Base-by-base conservation (phyloP, 1,140 invertebrate genomes). In the Drosophila triauraria region DNA sequence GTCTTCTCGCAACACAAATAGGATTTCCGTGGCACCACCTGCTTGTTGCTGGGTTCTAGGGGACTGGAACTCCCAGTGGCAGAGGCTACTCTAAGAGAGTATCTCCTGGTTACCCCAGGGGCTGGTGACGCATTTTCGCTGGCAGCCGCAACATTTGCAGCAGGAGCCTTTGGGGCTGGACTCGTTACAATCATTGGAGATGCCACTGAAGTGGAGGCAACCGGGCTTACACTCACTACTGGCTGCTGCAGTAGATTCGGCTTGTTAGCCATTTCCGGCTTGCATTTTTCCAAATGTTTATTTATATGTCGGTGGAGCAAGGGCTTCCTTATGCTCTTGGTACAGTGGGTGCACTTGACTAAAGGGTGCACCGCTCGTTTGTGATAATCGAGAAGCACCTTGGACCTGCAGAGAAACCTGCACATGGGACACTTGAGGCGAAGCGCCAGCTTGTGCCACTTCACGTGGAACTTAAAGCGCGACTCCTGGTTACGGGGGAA, bases 381-480 rank as follows among this genome's bases (percentile, higher is more conserved):
- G 60, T 92, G 86, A 58, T 91, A 79, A 15, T 78, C 86, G 0
- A 92, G 75, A 10, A 64, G 71, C 2, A 63, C 79, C n/a, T 84
- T 84, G 2, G 91, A 88, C 17, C 51, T 78, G 54, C 86, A 92
- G 10, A 82, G 72, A 56, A 92, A 92, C 4, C 86, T 84, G 43
- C 91, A 92, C 15, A 80, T 76, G 6, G 91, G 58, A 12, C 91
- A 92, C 53, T 88, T 91, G 1, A 83, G 44, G 50, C 82, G 91
- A 7, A 78, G 77, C 17, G 70, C 67, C 9, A 92, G 54, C 47
- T 77, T 88, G 47, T 92, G 91, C 76, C 76, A 92, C 64, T 91
- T 91, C 25, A 92, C 65, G 42, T 92, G 91, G n/a, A 75, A 92
- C 27, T 78, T 79, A 1, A 86, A 43, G 9, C 87, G 91, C 1